A percentile compares a stretch with the other conserved stretches of the same genome.
Evolutionary conservation across 2,888 invertebrate species (phyloP).

Genomic region (Tridacna crocea): DNA sequence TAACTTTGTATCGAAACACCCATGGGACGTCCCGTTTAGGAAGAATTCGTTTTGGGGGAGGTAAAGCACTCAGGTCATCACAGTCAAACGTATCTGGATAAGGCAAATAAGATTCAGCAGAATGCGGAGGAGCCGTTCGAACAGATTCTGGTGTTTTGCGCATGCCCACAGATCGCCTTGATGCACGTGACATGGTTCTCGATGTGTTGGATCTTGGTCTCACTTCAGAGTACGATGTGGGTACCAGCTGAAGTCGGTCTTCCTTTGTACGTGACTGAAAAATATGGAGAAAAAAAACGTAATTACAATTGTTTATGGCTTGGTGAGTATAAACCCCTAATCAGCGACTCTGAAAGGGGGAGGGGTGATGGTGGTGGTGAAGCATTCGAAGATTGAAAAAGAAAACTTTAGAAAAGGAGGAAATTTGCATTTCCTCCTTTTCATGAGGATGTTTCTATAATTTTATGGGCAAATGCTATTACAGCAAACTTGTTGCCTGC

Average conservation of each 20-base stretch:
- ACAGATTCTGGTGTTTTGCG: constrained; percentile 69
- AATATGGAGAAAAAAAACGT: neutral
- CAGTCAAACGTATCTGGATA: constrained; percentile 70
- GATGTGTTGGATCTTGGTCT: constrained; percentile 61
- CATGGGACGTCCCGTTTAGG: constrained; percentile 75
- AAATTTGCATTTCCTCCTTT: too few relatives aligned
- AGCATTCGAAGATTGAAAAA: too few relatives aligned
- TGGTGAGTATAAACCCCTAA: too few relatives aligned
- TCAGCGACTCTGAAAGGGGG: too few relatives aligned
- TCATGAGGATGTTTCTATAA: too few relatives aligned
- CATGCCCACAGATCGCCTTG: constrained; percentile 37
- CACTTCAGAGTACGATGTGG: constrained; percentile 66
- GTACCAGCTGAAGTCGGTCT: constrained; percentile 61
- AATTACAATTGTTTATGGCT: too few relatives aligned
- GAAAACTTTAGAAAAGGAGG: too few relatives aligned
- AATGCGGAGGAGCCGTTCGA: constrained; percentile 60
- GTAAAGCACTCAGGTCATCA: constrained; percentile 73
- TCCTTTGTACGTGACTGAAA: constrained; percentile 35
- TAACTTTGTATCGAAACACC: constrained; percentile 80
- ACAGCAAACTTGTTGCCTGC: too few relatives aligned
- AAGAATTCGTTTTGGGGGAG: constrained; percentile 71
- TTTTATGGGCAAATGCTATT: too few relatives aligned
- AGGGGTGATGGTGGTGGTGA: too few relatives aligned
- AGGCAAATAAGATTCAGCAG: constrained; percentile 53
- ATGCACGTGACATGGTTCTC: constrained; percentile 42